Base-by-base conservation (phyloP, 1,140 invertebrate genomes). In the Drosophila willistoni region DNA sequence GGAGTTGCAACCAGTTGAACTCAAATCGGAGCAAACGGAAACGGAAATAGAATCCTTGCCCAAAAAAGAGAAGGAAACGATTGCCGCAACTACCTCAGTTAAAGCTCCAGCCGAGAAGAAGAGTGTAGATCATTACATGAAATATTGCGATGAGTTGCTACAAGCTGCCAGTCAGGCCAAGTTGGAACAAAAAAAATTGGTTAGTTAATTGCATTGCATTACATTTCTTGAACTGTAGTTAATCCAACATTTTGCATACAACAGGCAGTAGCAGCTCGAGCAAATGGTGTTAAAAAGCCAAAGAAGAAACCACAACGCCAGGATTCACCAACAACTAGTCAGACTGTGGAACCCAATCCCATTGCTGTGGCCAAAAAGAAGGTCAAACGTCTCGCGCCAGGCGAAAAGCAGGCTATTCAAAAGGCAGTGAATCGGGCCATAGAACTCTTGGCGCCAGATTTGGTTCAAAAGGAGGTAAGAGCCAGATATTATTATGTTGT, bases 91-190 rank as follows among this genome's bases (percentile, higher is more conserved):
- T 3, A 36, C 14, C 0, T 12, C 33, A 9, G n/a, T 3, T 17
- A 25, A 36, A 9, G 0, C 59, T 19, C 13, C n/a, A 10, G 17
- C 44, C 17, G 17, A 51, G 12, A 54, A 61, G 7, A 17, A 67
- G 29, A 47, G 42, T 36, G 13, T 33, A 1, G 51, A 51, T 6
- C 68, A 72, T 14, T 89, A 87, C 12, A 36, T 89, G 1, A 56
- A 79, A 0, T 89, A 77, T 33, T 87, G 84, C 56, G 68, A 77
- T 0, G 34, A 2, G 1, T 55, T 89, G 0, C 54, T 89, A 0
- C 62, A 74, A 25, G 77, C 56, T 7, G 83, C 77, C 47, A 87
- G 83, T 42, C 54, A 77, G 34, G 83, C 83, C 1, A 69, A 68
- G 1, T 42, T 77, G 13, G 62, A 64, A 25, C 59, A 87, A 22